Conservation (phyloP, 1,140 invertebrate genomes). For the Choristoneura fumiferana region DNA sequence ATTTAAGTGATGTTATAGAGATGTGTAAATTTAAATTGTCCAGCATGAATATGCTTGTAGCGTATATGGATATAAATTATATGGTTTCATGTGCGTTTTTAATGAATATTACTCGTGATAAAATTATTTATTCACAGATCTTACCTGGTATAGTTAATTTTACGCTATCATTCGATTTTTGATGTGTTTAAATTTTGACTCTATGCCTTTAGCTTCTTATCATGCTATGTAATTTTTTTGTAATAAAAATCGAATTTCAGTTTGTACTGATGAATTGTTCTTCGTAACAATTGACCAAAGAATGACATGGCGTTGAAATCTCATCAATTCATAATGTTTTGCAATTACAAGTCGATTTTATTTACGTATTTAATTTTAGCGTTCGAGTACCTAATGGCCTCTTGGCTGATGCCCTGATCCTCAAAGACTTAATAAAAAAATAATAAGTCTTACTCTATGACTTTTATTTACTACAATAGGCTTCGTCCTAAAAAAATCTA, state of each 20-base stretch:
- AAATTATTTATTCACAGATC: too few species aligned
- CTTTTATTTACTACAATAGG: neutral
- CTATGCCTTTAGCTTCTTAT: neutral
- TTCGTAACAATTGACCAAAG: neutral
- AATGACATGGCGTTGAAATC: neutral
- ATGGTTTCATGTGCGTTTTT: too few species aligned
- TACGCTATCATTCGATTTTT: neutral
- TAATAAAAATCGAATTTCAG: neutral
- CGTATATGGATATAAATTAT: too few species aligned
- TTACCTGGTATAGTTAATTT: too few species aligned
- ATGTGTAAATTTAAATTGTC: too few species aligned
- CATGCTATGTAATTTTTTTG: conserved; percentile 10
- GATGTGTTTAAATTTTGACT: conserved; percentile 5
- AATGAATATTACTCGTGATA: too few species aligned
- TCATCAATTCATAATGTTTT: neutral
- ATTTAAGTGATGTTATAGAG: neutral
- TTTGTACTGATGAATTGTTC: conserved; percentile 8
- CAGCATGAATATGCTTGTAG: too few species aligned
- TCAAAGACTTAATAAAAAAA: neutral
- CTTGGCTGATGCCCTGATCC: neutral
- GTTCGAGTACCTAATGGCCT: neutral
- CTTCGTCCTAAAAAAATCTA: too few species aligned
- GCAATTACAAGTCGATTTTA: neutral
- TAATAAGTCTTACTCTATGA: neutral
- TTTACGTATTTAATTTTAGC: neutral